These are phyloP conservation scores for Choloepus hoffmanni DNA, from an alignment of 2,113 vertebrate genomes.

Conservation along the genomic window DNA sequence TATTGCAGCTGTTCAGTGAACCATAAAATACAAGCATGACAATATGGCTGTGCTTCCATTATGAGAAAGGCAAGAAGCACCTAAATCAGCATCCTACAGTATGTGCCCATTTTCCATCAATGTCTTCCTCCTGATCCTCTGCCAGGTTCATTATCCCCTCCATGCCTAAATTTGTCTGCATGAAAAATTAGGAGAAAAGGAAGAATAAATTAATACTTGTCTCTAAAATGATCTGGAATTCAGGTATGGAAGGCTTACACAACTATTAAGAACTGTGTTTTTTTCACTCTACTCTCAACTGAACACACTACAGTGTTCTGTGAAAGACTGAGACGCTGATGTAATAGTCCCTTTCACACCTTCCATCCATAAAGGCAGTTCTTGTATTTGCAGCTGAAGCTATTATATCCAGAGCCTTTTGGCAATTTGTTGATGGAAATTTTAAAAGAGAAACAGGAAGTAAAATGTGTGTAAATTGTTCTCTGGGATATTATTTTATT, in stretches of 20 bases:
- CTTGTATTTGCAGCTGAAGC: conserved; percentile 74
- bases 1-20: conserved; percentile 55
- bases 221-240: conserved; percentile 40
- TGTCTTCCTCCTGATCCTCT: conserved; percentile 9
- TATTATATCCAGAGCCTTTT: conserved; percentile 61
- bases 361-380: conserved; percentile 64
- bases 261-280: not conserved
- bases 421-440: conserved; percentile 52
- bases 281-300: conserved; percentile 41
- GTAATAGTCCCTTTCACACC: conserved; percentile 60
- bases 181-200: conserved; percentile 60
- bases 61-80: conserved; percentile 55
- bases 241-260: not conserved
- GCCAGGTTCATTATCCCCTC: conserved; percentile 54
- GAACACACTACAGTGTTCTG: not conserved
- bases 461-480: conserved; percentile 74
- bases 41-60: conserved; percentile 46
- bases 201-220: conserved; percentile 30
- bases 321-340: conserved; percentile 45
- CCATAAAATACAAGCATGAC: conserved; percentile 64
- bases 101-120: conserved; percentile 45
- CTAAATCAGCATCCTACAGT: conserved; percentile 38
- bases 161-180: not conserved
- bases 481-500: conserved; percentile 72
- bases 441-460: conserved; percentile 75